Percentiles rank a stretch among this genome's conserved stretches.
Evolutionary conservation across 2,888 invertebrate genomes (phyloP).

Genomic region (Aromia moschata): DNA sequence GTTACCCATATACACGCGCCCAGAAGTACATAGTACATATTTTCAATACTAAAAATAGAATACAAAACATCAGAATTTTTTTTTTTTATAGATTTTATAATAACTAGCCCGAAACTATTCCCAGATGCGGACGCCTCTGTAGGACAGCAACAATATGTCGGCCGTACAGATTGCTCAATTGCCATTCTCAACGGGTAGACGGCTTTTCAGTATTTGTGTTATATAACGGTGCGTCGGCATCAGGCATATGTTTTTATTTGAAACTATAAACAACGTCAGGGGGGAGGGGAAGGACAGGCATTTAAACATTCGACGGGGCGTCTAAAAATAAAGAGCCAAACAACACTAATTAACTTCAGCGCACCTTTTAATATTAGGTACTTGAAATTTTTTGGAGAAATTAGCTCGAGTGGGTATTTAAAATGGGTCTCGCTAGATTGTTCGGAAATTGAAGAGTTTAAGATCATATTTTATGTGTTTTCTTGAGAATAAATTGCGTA

Average conservation of each 20-base stretch:
- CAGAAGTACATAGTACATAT: no score
- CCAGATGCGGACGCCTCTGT: conserved; percentile 15
- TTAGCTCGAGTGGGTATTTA: neutral
- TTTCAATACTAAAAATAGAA: no score
- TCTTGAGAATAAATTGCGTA: no score
- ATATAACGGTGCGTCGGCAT: conserved; percentile 27
- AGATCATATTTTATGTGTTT: no score
- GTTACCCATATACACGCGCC: no score
- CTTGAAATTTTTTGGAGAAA: neutral
- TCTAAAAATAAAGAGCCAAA: conserved; percentile 20
- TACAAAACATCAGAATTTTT: no score
- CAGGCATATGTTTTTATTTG: conserved; percentile 22
- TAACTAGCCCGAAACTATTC: no score
- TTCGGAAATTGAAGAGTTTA: no score
- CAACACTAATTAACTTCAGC: conserved; percentile 21
- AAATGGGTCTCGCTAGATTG: no score
- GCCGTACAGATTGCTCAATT: conserved; percentile 5
- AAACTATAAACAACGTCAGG: conserved; percentile 20
- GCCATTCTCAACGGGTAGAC: conserved; percentile 13
- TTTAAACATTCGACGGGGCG: neutral
- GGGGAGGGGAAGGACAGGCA: conserved; percentile 6
- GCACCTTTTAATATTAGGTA: conserved; percentile 4
- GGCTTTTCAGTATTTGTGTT: conserved; percentile 17
- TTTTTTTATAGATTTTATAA: no score
- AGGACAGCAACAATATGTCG: neutral